Conservation (phyloP, 1,140 invertebrate genomes). For the Monochamus saltuarius region DNA sequence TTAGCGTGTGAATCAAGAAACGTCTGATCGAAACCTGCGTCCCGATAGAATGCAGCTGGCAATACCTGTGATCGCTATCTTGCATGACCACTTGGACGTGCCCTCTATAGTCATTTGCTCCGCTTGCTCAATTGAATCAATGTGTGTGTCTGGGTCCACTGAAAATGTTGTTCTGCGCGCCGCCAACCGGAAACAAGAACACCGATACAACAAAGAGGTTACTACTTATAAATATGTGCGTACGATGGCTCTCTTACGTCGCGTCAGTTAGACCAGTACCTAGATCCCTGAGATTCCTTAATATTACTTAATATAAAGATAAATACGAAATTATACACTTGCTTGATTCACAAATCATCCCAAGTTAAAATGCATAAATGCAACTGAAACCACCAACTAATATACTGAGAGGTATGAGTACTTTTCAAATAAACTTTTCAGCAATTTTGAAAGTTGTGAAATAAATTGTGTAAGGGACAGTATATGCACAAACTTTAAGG, state of each 20-base stretch:
- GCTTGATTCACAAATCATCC: no score
- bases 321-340: no score
- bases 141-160: constrained; percentile 98
- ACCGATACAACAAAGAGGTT: constrained; percentile 46
- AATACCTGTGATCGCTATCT: constrained; percentile 97
- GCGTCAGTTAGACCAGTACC: no score
- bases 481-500: no score
- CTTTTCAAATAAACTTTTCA: no score
- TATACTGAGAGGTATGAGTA: no score
- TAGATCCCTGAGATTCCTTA: no score
- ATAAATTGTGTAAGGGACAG: no score
- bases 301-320: no score
- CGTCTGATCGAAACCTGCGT: constrained; percentile 15
- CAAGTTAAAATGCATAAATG: no score
- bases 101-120: constrained; percentile 98
- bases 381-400: no score
- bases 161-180: constrained; percentile 87
- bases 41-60: constrained; percentile 53
- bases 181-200: constrained; percentile 58
- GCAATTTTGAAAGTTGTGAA: no score
- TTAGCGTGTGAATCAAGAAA: constrained; percentile 24
- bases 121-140: constrained; percentile 97
- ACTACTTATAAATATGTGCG: constrained; percentile 15
- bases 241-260: background rate
- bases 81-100: constrained; percentile 99